Conservation (phyloP, 1,140 invertebrate species). For the Drosophila repleta region DNA sequence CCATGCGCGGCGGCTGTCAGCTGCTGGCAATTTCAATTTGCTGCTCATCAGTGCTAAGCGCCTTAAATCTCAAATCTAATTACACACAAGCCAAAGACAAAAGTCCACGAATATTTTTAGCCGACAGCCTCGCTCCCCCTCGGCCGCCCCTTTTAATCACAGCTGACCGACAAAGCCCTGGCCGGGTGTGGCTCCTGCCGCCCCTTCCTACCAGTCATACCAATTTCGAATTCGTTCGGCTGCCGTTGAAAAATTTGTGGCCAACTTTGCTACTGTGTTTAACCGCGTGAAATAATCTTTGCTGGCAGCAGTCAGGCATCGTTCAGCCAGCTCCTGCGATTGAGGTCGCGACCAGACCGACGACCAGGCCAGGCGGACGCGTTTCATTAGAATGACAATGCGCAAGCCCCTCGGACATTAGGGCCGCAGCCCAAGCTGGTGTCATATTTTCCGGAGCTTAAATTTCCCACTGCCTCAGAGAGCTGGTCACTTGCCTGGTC, state of each 20-base stretch:
- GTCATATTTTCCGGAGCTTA: conserved; percentile 82
- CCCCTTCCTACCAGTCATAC: conserved; percentile 19
- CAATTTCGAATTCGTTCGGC: conserved; percentile 54
- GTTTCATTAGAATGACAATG: conserved; percentile 78
- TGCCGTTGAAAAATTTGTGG: conserved; percentile 33
- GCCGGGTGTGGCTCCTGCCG: background rate
- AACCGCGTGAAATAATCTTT: conserved; percentile 81
- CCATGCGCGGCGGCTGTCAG: conserved; percentile 17
- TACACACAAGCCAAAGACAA: conserved; percentile 71
- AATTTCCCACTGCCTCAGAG: conserved; percentile 58
- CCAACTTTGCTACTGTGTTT: conserved; percentile 64
- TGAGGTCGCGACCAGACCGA: conserved; percentile 21
- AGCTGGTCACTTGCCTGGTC: conserved; percentile 57
- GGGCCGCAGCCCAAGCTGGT: conserved; percentile 57
- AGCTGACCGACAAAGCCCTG: conserved; percentile 53
- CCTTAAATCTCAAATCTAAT: conserved; percentile 79
- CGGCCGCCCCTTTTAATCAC: conserved; percentile 60
- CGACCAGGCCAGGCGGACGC: conserved; percentile 23
- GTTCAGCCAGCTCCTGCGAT: conserved; percentile 4
- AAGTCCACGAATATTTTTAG: conserved; percentile 62
- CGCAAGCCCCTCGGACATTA: conserved; percentile 65
- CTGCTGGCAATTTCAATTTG: conserved; percentile 56
- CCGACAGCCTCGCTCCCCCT: background rate
- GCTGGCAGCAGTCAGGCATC: conserved; percentile 65
- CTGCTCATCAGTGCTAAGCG: conserved; percentile 58